Evolutionary conservation across 1,140 invertebrate species (phyloP), one percentile per base, ranked within the genome.

Genomic region (Halotydeus destructor): DNA sequence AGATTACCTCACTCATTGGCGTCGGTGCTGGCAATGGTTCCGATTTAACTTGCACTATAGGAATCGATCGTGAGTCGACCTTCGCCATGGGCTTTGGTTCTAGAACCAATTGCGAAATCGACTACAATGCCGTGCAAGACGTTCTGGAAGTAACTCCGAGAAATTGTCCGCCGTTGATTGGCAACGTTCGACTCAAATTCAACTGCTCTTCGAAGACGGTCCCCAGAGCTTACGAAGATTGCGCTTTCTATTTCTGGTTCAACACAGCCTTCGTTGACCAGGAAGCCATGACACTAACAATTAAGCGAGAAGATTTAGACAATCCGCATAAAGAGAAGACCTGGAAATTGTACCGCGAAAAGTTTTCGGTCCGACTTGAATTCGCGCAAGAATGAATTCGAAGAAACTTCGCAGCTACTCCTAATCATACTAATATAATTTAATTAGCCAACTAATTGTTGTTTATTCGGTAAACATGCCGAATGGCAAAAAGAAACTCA

Each of bases 201-300:
- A 52, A 57, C 23, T 61, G 57, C 32, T 49, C 52, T 32, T 57
- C 54, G 36, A 55, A 53, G 44, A 57, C 55, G 35, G 57, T 69
- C 41, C 67, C 67, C 2, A 58, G 54, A 47, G 61, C 60, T 1
- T 68, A 67, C 56, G 66, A 69, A 49, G 58, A 67, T 38, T 65
- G 65, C 54, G 62, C 65, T 16, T 69, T 68, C 51, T 69, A 63
- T 50, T 67, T 68, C 49, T 69, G 66, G 66, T 69, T 69, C 51
- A 57, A 69, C 51, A 67, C 66, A 24, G 55, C 56, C 21, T 69
- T 69, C 45, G 56, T 69, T 16, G 54, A 63, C 35, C 50, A 60
- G 30, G 54, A 60, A 41, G 19, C 27, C 49, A 55, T 21, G 45
- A 64, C 61, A 36, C 51, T 67, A 31, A 41, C 44, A 22, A 46